A percentile compares a stretch with the other conserved stretches of the same genome.
phyloP scores from a whole-genome alignment of 2,888 invertebrate genomes.

The Synergus itoensis region DNA sequence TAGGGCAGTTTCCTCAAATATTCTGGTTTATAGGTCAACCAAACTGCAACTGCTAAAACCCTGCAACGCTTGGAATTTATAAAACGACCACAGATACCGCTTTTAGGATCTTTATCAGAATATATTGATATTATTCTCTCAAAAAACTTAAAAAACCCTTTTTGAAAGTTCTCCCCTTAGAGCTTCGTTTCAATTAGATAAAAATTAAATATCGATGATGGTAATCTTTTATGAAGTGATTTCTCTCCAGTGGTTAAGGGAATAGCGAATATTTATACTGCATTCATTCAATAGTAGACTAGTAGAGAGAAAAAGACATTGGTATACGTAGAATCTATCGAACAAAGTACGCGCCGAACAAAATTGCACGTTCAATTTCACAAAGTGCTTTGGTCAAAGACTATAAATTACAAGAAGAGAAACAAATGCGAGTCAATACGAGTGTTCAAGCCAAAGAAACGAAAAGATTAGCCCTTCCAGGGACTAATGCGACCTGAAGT shows the following conservation, averaged over 20 bases:
- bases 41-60: background rate
- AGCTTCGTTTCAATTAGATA: background rate
- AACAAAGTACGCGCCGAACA: background rate
- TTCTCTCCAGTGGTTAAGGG: background rate
- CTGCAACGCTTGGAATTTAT: background rate
- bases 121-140: background rate
- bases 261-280: background rate
- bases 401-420: background rate
- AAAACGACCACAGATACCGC: background rate
- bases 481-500: background rate
- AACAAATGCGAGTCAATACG: conserved; percentile 1
- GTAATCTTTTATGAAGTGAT: background rate
- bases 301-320: background rate
- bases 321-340: background rate
- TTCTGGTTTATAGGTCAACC: background rate
- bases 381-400: conserved; percentile 20
- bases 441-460: background rate
- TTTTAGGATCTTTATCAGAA: background rate
- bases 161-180: background rate
- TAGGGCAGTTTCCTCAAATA: background rate
- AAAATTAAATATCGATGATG: background rate
- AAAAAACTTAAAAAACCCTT: background rate
- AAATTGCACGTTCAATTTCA: conserved; percentile 19
- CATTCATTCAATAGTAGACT: background rate
- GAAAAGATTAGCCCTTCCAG: background rate